phyloP scores from a whole-genome alignment of 2,113 vertebrate genomes.

The Heterochromis multidens region DNA sequence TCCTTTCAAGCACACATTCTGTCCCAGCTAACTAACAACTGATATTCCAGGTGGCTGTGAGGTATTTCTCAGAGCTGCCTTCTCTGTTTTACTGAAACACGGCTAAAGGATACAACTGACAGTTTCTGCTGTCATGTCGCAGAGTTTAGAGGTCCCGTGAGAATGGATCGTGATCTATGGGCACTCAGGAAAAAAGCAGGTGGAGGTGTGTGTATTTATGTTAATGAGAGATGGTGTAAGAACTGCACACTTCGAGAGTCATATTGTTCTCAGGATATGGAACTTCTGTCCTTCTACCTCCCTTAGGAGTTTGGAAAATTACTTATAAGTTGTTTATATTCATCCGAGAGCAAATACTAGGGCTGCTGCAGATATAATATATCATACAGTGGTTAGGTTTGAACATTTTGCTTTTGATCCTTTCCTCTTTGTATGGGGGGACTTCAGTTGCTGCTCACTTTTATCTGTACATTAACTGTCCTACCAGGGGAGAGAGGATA shows the following conservation, averaged over 20 bases:
- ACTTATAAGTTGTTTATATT: neutral
- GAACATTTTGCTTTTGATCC: neutral
- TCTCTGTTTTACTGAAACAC: neutral
- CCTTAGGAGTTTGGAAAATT: neutral
- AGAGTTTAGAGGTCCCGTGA: neutral
- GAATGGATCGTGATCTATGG: neutral
- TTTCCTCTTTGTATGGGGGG: rapidly evolving
- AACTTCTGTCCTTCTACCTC: neutral
- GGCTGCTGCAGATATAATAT: neutral
- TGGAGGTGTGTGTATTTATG: neutral
- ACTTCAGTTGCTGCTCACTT: neutral
- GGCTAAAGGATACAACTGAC: neutral
- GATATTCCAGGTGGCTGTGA: neutral
- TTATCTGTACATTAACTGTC: neutral
- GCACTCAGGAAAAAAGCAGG: rapidly evolving
- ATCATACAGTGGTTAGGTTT: neutral
- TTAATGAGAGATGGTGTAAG: neutral
- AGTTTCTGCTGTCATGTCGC: neutral
- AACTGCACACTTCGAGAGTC: neutral
- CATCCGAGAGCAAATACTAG: neutral
- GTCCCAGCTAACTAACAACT: neutral
- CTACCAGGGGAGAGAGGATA: neutral
- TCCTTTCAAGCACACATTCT: neutral
- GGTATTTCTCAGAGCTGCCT: neutral
- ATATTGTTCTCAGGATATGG: neutral